These are phyloP conservation scores for Lasioglossum albipes DNA, from an alignment of 1,140 invertebrate species.

Conservation along the genomic window DNA sequence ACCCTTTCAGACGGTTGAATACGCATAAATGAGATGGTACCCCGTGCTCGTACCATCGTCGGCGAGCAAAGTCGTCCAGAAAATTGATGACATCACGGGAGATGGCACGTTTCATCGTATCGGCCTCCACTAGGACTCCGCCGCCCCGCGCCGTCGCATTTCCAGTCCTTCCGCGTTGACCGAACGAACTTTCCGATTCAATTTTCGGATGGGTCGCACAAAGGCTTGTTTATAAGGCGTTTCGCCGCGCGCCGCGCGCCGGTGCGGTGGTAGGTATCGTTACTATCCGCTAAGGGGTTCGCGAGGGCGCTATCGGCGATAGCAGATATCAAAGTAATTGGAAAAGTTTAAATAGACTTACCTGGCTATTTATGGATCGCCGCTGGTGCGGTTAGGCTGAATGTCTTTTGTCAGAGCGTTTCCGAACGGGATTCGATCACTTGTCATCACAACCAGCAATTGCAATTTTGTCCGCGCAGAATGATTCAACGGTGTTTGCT, in stretches of 20 bases:
- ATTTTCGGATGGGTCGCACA: constrained; percentile 66
- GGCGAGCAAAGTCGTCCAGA: constrained; percentile 41
- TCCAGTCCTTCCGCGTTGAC: constrained; percentile 59
- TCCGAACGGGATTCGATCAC: neutral
- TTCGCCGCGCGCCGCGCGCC: too few relatives aligned
- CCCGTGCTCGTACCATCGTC: neutral
- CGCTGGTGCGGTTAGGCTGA: neutral
- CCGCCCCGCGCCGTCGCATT: constrained; percentile 27
- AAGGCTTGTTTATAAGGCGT: constrained; percentile 73
- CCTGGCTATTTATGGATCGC: constrained; percentile 43
- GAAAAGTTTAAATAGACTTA: constrained; percentile 73
- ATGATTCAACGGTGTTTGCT: too few relatives aligned
- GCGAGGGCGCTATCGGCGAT: constrained; percentile 10
- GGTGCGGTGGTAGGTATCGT: neutral
- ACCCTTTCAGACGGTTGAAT: constrained; percentile 50
- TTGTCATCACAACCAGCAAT: neutral
- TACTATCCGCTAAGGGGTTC: neutral
- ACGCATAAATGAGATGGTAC: constrained; percentile 58
- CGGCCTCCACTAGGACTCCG: neutral
- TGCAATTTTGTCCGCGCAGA: too few relatives aligned
- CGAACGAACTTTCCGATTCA: constrained; percentile 71
- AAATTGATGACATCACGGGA: constrained; percentile 39
- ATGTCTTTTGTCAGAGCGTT: neutral
- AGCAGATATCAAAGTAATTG: constrained; percentile 73
- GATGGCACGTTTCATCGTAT: neutral